Base-by-base conservation (phyloP, 1,140 invertebrate species). In the Dolichoris vasculosae region DNA sequence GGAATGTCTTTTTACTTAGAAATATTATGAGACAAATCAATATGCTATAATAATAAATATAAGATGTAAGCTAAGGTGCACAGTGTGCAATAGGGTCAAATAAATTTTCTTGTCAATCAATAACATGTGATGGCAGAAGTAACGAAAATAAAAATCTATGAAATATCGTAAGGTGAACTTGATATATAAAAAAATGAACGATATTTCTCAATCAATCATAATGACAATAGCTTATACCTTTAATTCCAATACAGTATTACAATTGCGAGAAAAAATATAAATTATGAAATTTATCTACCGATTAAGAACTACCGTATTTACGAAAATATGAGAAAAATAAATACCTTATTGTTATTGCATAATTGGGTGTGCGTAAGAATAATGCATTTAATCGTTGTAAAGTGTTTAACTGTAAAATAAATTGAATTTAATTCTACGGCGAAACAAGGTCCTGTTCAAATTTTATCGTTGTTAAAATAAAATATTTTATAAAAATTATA, bases 221-320 rank as follows among this genome's bases (percentile, higher is more conserved):
- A 86, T 91, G 91, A 92, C 91, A 92, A 92, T 92, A 92, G 91
- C 88, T 87, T 87, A 89, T 90, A 90, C 89, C 46, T 69, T 64
- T 82, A 85, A 86, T 82, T 86, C 84, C 55, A 82, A n/a, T 80
- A 79, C 48, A 79, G n/a, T 73, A 35, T 84, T 84, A 79, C 64
- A 76, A 76, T 59, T 51, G 51, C 46, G 81, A 43, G n/a, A 71
- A 87, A 82, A 38, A 71, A 64, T 87, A 86, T 83, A 64, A 87
- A 87, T 87, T 83, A 81, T 87, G 69, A 87, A 85, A 85, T 89
- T 87, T 78, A 75, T 75, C 59, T 78, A 73, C 43, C 48, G 83
- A 83, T 51, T 63, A 75, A 64, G 9, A 17, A 86, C 86, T 30
- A 35, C 26, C n/a, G 59, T 80, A 79, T 69, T 71, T 85, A 82